Base-by-base conservation (phyloP, 2,888 invertebrate species). In the Amiota mariae region DNA sequence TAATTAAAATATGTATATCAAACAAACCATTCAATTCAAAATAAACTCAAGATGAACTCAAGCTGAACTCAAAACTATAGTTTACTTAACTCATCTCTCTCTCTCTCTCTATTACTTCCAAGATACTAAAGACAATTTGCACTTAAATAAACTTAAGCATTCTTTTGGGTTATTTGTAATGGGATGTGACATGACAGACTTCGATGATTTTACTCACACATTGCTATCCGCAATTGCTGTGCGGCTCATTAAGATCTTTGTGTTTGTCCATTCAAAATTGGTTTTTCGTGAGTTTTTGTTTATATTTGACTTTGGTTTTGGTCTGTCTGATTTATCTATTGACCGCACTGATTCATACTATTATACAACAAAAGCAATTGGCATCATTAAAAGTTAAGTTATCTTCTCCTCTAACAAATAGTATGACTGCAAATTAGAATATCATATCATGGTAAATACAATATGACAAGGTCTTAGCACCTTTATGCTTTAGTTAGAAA, bases 171-270 rank as follows among this genome's bases (percentile, higher is more conserved):
- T 20, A 18, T 20, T 59, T 36, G 0, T 6, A 1, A 36, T 36
- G 36, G 2, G 36, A 79, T 79, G 78, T 75, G 79, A 77, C 79
- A 74, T 36, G 36, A 36, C 36, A 36, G 8, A 36, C 36, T 72
- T 18, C 15, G 67, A 67, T 67, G 36, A 36, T 36, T 20, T 36
- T 36, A 36, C 36, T 36, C 64, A 64, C 13, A 13, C 54, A 54
- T 54, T 54, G n/a, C 12, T 46, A 12, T 36, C 10, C 63, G n/a
- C 24, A 63, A 11, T 76, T 46, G n/a, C 59, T 73, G 68, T 82
- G 83, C 80, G 63, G 82, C 84, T 75, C 82, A 74, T 46, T 8
- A 47, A 56, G 73, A 71, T 75, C 75, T 73, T 78, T 75, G 74
- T 73, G 77, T 74, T 78, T 76, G 75, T 73, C 72, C 75, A 76